Percentiles rank a stretch among this genome's conserved stretches.
Evolutionary conservation across 2,113 vertebrate genomes (phyloP).

Genomic region (Merops nubicus): DNA sequence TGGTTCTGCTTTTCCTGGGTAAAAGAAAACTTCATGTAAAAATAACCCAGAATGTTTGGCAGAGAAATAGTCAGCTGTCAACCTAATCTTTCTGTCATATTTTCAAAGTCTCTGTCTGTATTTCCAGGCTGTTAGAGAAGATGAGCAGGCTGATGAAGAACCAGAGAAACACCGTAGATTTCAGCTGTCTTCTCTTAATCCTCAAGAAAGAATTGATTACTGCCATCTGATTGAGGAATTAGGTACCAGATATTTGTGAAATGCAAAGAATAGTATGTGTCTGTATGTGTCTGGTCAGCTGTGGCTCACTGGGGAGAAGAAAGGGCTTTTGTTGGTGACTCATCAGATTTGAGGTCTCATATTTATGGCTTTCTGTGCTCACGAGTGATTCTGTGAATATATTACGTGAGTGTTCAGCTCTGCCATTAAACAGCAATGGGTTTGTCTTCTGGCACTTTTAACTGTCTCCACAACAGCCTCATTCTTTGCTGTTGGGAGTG

Average conservation of each 20-base stretch:
- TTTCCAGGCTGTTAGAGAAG: slow-evolving; percentile 67
- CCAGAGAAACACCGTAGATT: slow-evolving; percentile 81
- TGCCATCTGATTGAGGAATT: slow-evolving; percentile 95
- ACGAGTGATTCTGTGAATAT: background rate
- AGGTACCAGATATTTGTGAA: slow-evolving; percentile 77
- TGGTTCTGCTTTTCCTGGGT: slow-evolving; percentile 16
- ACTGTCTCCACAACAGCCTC: background rate
- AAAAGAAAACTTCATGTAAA: slow-evolving; percentile 1
- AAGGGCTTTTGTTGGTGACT: background rate
- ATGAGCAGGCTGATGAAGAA: slow-evolving; percentile 57
- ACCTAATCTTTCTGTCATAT: background rate
- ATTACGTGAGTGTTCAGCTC: background rate
- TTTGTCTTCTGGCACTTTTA: background rate
- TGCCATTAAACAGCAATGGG: background rate
- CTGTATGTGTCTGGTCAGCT: slow-evolving; percentile 2
- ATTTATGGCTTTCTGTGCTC: background rate
- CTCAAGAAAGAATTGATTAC: slow-evolving; percentile 95
- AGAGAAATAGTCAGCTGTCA: background rate
- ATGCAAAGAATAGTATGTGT: background rate
- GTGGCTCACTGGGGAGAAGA: background rate
- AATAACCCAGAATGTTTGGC: background rate
- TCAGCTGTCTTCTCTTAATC: slow-evolving; percentile 94
- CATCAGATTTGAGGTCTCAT: background rate
- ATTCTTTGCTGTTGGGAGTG: background rate
- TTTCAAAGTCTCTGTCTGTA: slow-evolving; percentile 23